Percentiles rank a stretch among this genome's conserved stretches.
Evolutionary conservation across 2,888 invertebrate genomes (phyloP).

Genomic region (Cybosia mesomella): DNA sequence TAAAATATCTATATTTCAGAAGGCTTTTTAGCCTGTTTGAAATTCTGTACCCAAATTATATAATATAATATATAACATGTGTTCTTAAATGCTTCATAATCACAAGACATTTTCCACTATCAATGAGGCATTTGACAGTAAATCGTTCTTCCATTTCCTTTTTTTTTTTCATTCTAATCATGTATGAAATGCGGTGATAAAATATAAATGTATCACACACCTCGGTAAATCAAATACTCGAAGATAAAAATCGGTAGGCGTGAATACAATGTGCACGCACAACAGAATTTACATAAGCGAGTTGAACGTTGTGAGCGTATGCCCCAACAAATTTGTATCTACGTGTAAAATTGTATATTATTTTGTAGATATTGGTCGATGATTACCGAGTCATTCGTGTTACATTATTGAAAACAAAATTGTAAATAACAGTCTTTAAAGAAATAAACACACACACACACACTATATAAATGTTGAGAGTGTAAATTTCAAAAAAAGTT

Average conservation of each 20-base stretch:
- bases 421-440: background rate
- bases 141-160: conserved; percentile 45
- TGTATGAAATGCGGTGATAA: conserved; percentile 52
- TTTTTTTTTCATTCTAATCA: conserved; percentile 51
- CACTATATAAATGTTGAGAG: background rate
- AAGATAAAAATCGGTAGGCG: conserved; percentile 69
- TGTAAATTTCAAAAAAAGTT: background rate
- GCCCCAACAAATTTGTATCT: conserved; percentile 48
- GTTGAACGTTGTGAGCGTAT: conserved; percentile 49
- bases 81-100: conserved; percentile 20
- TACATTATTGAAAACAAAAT: background rate
- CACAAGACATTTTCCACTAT: conserved; percentile 13
- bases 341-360: conserved; percentile 46
- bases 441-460: too few species aligned
- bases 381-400: background rate
- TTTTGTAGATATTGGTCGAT: conserved; percentile 24
- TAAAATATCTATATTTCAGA: background rate
- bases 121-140: conserved; percentile 32
- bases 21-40: conserved; percentile 1
- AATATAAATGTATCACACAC: conserved; percentile 67
- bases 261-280: conserved; percentile 67
- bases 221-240: conserved; percentile 60
- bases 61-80: too few species aligned
- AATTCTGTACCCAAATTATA: conserved; percentile 13
- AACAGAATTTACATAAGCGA: conserved; percentile 64